Conservation (phyloP, 2,113 vertebrate species). For the Zapus hudsonius region DNA sequence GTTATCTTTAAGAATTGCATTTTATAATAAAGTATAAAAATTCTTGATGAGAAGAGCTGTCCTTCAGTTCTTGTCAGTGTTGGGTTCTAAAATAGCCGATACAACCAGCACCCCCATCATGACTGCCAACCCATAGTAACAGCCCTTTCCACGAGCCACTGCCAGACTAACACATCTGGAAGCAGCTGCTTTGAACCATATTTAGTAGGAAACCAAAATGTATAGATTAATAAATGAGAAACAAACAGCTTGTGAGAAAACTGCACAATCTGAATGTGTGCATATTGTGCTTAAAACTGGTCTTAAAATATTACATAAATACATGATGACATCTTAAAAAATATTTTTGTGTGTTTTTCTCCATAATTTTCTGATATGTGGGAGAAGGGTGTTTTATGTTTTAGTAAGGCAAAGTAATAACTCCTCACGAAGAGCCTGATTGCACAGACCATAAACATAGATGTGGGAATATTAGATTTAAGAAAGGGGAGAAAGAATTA, state of each 20-base stretch:
- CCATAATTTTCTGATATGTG: background rate
- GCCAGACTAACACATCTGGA: background rate
- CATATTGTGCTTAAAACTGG: background rate
- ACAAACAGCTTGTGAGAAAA: background rate
- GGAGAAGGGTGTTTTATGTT: background rate
- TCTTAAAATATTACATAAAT: background rate
- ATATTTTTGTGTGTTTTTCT: background rate
- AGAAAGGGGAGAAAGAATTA: background rate
- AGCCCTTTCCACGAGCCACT: background rate
- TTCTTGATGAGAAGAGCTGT: too few species aligned
- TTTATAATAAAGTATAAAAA: too few species aligned
- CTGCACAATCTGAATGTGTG: background rate
- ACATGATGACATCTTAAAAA: too few species aligned
- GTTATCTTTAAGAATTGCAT: too few species aligned
- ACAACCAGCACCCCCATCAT: background rate
- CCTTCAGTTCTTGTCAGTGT: too few species aligned
- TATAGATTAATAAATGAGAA: conserved; percentile 4
- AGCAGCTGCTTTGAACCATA: conserved; percentile 23
- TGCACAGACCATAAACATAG: background rate
- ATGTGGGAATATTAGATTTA: too few species aligned
- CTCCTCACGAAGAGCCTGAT: background rate
- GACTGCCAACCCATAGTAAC: background rate
- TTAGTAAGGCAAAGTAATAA: background rate
- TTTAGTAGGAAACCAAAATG: background rate
- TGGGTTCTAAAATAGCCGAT: background rate